phyloP scores from a whole-genome alignment of 1,140 invertebrate genomes.

The Globodera ellingtonae region DNA sequence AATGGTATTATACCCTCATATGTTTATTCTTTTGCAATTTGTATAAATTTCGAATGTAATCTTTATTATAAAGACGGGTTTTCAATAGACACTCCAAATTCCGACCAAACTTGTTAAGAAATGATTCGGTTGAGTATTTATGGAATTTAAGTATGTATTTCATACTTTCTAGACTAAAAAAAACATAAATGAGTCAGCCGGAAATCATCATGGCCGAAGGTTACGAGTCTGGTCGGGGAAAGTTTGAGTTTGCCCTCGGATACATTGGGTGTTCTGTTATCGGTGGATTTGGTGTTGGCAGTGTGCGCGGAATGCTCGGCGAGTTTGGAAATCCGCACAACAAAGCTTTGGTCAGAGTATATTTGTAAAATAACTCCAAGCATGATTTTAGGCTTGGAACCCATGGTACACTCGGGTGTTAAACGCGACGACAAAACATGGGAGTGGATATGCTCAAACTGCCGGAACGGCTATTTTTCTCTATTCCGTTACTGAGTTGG shows the following conservation, averaged over 20 bases:
- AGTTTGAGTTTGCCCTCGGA: conserved; percentile 53
- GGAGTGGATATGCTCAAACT: conserved; percentile 54
- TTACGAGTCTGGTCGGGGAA: conserved; percentile 49
- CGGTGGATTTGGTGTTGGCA: conserved; percentile 44
- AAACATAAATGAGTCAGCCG: conserved; percentile 36
- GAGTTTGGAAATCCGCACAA: conserved; percentile 7
- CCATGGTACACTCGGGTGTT: conserved; percentile 33
- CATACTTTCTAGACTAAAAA: conserved; percentile 3
- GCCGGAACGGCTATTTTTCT: conserved; percentile 54
- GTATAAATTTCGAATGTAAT: no score
- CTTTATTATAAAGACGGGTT: no score
- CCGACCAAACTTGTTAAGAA: not conserved
- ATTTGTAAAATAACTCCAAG: conserved; percentile 3
- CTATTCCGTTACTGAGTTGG: conserved; percentile 46
- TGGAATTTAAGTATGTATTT: not conserved
- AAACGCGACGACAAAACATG: conserved; percentile 52
- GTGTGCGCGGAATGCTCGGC: conserved; percentile 37
- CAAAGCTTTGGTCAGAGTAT: not conserved
- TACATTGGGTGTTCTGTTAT: conserved; percentile 54
- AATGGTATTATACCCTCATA: not conserved
- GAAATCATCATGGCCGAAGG: conserved; percentile 58
- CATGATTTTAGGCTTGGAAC: conserved; percentile 11
- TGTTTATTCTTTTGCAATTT: no score
- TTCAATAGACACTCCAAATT: no score
- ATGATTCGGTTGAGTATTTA: not conserved